Conservation (phyloP, 2,888 invertebrate genomes). For the Spatulosminthurus flaviceps region DNA sequence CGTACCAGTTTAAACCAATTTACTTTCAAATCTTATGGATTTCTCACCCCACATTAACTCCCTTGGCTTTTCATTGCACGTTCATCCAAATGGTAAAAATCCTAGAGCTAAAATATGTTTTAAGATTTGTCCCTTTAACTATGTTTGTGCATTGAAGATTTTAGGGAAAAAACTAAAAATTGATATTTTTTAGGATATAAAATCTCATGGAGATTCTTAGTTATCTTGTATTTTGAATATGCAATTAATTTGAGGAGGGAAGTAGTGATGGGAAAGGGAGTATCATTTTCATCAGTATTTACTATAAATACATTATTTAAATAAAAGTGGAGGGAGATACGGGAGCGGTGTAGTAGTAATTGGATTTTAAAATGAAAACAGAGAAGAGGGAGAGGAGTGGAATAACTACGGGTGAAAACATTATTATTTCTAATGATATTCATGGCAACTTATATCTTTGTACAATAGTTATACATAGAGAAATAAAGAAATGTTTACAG, state of each 20-base stretch:
- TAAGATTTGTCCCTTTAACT: no score
- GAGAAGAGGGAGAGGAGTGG: neutral
- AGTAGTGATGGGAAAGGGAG: neutral
- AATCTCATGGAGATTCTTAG: neutral
- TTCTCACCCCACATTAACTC: neutral
- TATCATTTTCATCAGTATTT: neutral
- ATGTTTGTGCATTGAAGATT: no score
- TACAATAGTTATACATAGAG: neutral
- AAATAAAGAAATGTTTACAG: neutral
- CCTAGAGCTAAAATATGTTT: no score
- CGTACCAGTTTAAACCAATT: conserved; percentile 14
- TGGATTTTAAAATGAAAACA: conserved; percentile 18
- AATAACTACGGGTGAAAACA: neutral
- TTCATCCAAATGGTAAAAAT: no score
- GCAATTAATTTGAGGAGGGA: neutral
- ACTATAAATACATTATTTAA: neutral
- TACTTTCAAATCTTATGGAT: neutral
- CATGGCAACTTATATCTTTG: no score
- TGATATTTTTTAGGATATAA: no score
- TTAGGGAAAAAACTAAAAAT: no score
- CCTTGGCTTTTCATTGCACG: no score
- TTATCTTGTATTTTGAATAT: no score
- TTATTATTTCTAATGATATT: neutral
- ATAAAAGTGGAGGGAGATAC: neutral
- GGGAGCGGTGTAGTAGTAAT: neutral